These are phyloP conservation scores for Buceros bicornis DNA, from an alignment of 2,797 vertebrate species.

Conservation along the genomic window DNA sequence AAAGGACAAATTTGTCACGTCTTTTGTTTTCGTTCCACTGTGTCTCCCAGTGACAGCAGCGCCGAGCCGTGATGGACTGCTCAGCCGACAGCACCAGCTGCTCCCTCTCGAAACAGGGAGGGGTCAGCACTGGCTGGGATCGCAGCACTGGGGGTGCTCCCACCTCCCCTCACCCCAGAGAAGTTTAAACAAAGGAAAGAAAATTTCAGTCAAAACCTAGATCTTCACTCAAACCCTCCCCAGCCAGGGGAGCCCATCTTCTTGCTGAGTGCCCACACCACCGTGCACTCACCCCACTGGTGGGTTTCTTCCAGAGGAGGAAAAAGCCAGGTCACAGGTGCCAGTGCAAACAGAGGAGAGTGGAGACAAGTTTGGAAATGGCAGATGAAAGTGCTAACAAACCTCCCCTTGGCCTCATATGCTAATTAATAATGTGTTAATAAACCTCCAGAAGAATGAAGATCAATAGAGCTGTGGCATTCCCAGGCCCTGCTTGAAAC, in stretches of 20 bases:
- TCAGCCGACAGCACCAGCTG: conserved; percentile 74
- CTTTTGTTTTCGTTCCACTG: conserved; percentile 82
- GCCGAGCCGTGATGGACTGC: conserved; percentile 70
- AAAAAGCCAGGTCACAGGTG: neutral
- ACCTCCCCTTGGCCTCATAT: neutral
- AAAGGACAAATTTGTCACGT: conserved; percentile 85
- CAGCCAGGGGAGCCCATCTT: too few relatives aligned
- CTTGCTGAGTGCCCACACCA: too few relatives aligned
- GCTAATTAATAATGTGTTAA: conserved; percentile 20
- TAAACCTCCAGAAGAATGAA: neutral
- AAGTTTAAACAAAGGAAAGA: conserved; percentile 20
- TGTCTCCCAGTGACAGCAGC: conserved; percentile 65
- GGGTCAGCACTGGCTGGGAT: neutral
- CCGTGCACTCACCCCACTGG: neutral
- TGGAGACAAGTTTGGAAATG: neutral
- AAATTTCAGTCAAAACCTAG: neutral
- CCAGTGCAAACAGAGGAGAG: neutral
- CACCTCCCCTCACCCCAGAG: rapidly evolving
- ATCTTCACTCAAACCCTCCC: neutral
- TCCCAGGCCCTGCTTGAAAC: neutral
- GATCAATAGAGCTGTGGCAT: neutral
- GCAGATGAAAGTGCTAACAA: neutral
- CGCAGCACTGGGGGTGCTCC: neutral
- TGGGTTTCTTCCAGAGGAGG: neutral
- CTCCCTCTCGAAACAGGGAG: conserved; percentile 11